Percentiles rank a stretch among this genome's conserved stretches.
Conservation (phyloP, 1,140 invertebrate genomes). For the Homalodisca vitripennis region DNA sequence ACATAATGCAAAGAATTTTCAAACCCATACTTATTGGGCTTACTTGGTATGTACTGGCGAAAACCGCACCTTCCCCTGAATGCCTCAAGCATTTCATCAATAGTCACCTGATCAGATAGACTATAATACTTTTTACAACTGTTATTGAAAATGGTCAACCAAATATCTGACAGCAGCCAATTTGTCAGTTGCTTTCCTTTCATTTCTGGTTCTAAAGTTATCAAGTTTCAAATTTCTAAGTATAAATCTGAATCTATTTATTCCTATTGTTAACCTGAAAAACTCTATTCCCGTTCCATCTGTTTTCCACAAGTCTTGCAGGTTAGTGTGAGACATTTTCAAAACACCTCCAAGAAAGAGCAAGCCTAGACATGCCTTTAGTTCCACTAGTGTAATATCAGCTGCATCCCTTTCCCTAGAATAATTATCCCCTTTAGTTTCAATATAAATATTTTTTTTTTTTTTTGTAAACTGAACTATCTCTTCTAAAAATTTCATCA, state of each 20-base stretch:
- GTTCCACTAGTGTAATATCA: neutral
- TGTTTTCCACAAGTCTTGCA: neutral
- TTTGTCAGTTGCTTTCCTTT: neutral
- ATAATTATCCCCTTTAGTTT: neutral
- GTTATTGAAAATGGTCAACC: conserved; percentile 44
- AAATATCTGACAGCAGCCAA: conserved; percentile 7
- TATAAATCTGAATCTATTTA: conserved; percentile 9
- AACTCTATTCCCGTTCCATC: conserved; percentile 1
- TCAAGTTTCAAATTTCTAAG: neutral
- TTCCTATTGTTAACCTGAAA: neutral
- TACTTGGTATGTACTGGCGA: conserved; percentile 48
- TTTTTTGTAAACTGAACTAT: neutral
- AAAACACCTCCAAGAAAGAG: neutral
- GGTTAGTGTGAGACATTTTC: neutral
- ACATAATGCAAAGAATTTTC: conserved; percentile 43
- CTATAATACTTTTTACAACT: conserved; percentile 46
- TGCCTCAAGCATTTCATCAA: conserved; percentile 49
- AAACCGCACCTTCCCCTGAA: conserved; percentile 48
- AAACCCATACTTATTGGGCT: conserved; percentile 47
- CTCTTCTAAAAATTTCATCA: conserved; percentile 1
- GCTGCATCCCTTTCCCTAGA: neutral
- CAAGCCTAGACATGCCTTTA: neutral
- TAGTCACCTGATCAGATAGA: conserved; percentile 44
- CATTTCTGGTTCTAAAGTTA: conserved; percentile 3
- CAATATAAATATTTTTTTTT: conserved; percentile 16